Evolutionary conservation across 1,140 invertebrate genomes (phyloP).

Genomic region (Mamestra configurata): DNA sequence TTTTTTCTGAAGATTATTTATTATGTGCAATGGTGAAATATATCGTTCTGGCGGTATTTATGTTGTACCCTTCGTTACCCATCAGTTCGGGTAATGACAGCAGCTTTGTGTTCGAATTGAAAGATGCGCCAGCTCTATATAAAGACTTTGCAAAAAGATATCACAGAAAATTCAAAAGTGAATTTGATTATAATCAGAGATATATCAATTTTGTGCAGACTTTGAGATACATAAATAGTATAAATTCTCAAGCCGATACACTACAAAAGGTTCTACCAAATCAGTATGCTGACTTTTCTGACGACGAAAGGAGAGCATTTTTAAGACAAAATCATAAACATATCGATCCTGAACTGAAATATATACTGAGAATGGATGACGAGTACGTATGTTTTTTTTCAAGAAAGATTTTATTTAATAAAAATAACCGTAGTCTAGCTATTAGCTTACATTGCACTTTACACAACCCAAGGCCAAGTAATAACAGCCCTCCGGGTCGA

Average conservation of each 20-base stretch:
- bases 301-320: constrained; percentile 24
- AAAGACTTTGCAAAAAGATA: constrained; percentile 45
- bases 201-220: constrained; percentile 51
- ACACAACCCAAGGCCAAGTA: no score
- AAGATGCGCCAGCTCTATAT: constrained; percentile 45
- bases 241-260: constrained; percentile 36
- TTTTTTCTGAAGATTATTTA: not conserved
- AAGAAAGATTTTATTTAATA: not conserved
- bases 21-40: constrained; percentile 13
- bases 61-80: not conserved
- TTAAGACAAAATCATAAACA: not conserved
- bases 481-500: no score
- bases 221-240: constrained; percentile 50
- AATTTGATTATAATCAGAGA: constrained; percentile 47
- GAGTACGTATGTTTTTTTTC: not conserved
- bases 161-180: constrained; percentile 42
- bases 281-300: constrained; percentile 51
- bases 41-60: not conserved
- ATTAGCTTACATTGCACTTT: no score
- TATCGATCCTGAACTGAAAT: constrained; percentile 43
- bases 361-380: not conserved
- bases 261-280: constrained; percentile 46
- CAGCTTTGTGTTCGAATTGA: constrained; percentile 42
- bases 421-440: no score
- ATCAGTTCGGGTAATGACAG: not conserved